These are phyloP conservation scores for Rhaphigaster nebulosa DNA, from an alignment of 2,888 invertebrate genomes.

Conservation along the genomic window DNA sequence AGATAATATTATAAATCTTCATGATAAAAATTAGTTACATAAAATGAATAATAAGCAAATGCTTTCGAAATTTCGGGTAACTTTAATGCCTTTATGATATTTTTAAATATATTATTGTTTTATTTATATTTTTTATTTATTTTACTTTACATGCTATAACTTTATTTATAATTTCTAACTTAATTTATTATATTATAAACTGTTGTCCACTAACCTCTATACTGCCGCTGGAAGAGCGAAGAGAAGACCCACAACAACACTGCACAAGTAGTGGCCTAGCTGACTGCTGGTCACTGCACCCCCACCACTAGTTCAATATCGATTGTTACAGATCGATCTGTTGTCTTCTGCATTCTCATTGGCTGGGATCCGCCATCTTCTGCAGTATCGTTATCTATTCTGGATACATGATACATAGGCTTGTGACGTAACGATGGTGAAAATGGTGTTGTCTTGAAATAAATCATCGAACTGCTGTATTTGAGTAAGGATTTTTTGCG, in stretches of 20 bases:
- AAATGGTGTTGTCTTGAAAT: not conserved
- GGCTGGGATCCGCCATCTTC: constrained; percentile 43
- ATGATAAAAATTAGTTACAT: not conserved
- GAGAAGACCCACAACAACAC: constrained; percentile 49
- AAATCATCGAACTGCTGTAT: not conserved
- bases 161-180: not conserved
- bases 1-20: not conserved
- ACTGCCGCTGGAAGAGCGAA: constrained; percentile 13
- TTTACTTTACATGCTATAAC: not conserved
- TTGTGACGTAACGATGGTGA: not conserved
- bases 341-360: constrained; percentile 40
- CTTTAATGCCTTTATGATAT: not conserved
- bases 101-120: not conserved
- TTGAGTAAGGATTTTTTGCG: not conserved
- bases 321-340: constrained; percentile 35
- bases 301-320: constrained; percentile 40
- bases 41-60: not conserved
- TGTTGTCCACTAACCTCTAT: constrained; percentile 31
- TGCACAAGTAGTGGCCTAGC: constrained; percentile 40
- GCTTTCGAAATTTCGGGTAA: not conserved
- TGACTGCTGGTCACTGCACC: constrained; percentile 43
- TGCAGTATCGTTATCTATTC: constrained; percentile 32
- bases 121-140: not conserved
- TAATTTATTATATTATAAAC: not conserved
- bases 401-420: constrained; percentile 31